These are phyloP conservation scores for Nematolebias whitei DNA, from an alignment of 2,113 vertebrate genomes.

Conservation along the genomic window DNA sequence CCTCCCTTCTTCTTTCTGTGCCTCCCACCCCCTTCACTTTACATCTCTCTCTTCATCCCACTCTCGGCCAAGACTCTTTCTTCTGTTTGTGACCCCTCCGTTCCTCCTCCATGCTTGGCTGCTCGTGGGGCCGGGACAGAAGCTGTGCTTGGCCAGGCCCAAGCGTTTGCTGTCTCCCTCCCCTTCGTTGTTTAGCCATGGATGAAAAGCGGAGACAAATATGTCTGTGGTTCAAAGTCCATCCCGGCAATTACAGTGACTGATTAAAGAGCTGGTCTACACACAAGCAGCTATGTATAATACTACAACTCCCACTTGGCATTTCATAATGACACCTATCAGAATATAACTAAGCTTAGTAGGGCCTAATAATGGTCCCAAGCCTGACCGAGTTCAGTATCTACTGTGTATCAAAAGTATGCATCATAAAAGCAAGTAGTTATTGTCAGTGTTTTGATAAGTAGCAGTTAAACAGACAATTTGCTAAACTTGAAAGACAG, in stretches of 20 bases:
- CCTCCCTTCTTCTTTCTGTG: constrained; percentile 40
- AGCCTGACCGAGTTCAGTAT: constrained; percentile 21
- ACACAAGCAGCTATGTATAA: constrained; percentile 60
- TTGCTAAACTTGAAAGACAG: background rate
- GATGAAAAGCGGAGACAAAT: constrained; percentile 71
- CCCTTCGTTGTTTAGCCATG: constrained; percentile 54
- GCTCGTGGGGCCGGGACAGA: constrained; percentile 36
- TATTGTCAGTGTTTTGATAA: constrained; percentile 30
- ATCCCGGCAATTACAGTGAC: constrained; percentile 71
- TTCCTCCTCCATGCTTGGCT: constrained; percentile 58
- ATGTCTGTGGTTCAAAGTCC: constrained; percentile 75
- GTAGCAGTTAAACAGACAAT: constrained; percentile 8
- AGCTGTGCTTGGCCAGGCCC: constrained; percentile 29
- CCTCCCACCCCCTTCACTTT: constrained; percentile 48
- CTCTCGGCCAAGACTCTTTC: constrained; percentile 53
- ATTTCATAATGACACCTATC: constrained; percentile 58
- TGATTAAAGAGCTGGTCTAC: constrained; percentile 74
- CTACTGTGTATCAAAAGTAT: constrained; percentile 17
- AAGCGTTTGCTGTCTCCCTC: constrained; percentile 24
- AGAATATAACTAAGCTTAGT: constrained; percentile 41
- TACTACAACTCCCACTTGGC: constrained; percentile 58
- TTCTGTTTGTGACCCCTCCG: constrained; percentile 61
- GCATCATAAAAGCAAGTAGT: constrained; percentile 28
- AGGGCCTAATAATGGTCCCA: constrained; percentile 39
- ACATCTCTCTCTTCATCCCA: constrained; percentile 22